Conservation (phyloP, 2,888 invertebrate species). For the Cryptus viduatorius region DNA sequence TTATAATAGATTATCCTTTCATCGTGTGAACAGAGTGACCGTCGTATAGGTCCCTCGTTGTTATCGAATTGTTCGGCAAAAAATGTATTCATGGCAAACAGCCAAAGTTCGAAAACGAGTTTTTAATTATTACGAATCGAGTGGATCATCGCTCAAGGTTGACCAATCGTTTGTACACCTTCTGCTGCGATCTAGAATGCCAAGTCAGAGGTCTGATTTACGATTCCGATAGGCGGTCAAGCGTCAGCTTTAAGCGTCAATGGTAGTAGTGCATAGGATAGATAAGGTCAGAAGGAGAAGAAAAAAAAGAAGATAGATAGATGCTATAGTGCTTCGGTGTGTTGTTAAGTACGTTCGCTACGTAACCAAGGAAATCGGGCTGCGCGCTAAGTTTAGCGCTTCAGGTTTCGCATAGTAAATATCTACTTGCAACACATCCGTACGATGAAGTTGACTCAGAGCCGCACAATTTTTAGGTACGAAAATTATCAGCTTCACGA, state of each 20-base stretch:
- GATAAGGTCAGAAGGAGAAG: conserved; percentile 59
- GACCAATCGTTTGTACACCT: conserved; percentile 30
- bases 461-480: not conserved
- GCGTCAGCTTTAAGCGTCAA: conserved; percentile 27
- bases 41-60: not conserved
- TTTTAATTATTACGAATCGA: conserved; percentile 44
- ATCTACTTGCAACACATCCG: not conserved
- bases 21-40: not conserved
- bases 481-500: conserved; percentile 16
- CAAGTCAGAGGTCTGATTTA: conserved; percentile 43
- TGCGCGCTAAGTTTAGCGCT: conserved; percentile 76
- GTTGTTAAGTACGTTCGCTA: conserved; percentile 55
- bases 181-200: conserved; percentile 12
- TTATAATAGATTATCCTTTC: not conserved
- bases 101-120: conserved; percentile 39
- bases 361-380: conserved; percentile 78
- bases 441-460: conserved; percentile 33
- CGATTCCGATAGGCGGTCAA: conserved; percentile 35
- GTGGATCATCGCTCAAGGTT: conserved; percentile 47
- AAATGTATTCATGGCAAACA: conserved; percentile 15
- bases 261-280: conserved; percentile 20
- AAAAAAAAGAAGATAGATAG: conserved; percentile 28
- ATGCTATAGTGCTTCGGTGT: conserved; percentile 27
- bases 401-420: conserved; percentile 46
- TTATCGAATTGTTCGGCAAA: not conserved